Conservation (phyloP, 1,140 invertebrate genomes). For the Trichonephila clavipes region DNA sequence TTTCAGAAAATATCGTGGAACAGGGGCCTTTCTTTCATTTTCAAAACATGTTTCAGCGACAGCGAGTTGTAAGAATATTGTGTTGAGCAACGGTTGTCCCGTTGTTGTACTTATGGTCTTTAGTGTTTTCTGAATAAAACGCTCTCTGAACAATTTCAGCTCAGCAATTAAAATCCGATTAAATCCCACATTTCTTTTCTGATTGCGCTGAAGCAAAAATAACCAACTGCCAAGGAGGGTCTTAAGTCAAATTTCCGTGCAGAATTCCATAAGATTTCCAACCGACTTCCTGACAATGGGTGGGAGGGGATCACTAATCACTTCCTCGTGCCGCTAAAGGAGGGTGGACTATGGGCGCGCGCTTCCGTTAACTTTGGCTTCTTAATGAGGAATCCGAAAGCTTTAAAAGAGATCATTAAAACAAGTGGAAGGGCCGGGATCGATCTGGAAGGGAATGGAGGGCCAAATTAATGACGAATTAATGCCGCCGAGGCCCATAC, state of each 20-base stretch:
- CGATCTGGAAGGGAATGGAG: constrained; percentile 48
- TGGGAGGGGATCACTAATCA: constrained; percentile 36
- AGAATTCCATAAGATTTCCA: background rate
- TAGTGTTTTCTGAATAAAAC: no score
- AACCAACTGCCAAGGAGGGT: background rate
- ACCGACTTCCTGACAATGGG: background rate
- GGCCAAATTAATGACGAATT: constrained; percentile 69
- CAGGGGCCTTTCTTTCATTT: no score
- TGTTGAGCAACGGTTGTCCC: no score
- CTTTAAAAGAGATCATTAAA: constrained; percentile 52
- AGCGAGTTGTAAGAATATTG: no score
- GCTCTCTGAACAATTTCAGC: no score
- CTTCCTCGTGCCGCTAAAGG: constrained; percentile 4
- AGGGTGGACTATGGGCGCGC: background rate
- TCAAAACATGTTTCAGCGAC: no score
- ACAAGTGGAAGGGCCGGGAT: constrained; percentile 39
- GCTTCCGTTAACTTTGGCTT: constrained; percentile 52
- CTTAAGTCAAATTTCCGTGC: background rate
- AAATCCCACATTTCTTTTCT: background rate
- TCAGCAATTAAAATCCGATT: background rate
- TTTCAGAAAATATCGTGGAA: no score
- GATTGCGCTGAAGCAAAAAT: background rate
- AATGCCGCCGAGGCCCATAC: constrained; percentile 48
- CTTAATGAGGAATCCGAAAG: constrained; percentile 53
- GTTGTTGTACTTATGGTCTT: no score